Evolutionary conservation across 2,888 invertebrate genomes (phyloP), one percentile per base, ranked within the genome.

Genomic region (Morpho deidamia): DNA sequence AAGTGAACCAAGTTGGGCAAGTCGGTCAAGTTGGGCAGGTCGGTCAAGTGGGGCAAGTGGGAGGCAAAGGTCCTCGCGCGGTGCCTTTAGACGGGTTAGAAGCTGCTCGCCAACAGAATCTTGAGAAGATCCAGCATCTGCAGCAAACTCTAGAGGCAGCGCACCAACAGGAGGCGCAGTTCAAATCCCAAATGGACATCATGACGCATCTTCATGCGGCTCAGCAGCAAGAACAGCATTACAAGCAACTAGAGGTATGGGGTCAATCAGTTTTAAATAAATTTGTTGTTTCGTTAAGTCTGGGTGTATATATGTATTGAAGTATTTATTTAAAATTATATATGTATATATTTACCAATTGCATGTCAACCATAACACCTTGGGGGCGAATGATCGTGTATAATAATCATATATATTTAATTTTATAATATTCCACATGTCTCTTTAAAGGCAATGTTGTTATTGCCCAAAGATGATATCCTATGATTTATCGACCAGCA

Each of bases 151-250:
- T 96, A 56, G 95, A 95, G 74, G 95, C 94, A 0, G 95, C 95
- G 0, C 95, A 95, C 62, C 95, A 95, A 68, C 75, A 93, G 92
- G 85, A 85, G 70, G 92, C 94, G 39, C 95, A 95, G 78, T 95
- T 94, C 78, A 95, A 95, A 78, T 93, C 92, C 35, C 94, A 95
- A 73, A 89, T 95, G 83, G 94, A 94, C 78, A 92, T 93, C 65
- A 93, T 93, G 82, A 92, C 92, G 67, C 92, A 93, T 67, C 82
- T 94, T 49, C 95, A 95, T 69, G 92, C 93, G 8, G 95, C 95
- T 0, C 95, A 95, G 70, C 94, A 95, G 63, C 94, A 94, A 66
- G 95, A 96, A 69, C 93, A 94, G 78, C 95, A 95, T 63, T 95
- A 93, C 72, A 95, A 95, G 68, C 92, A 93, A 66, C 74, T 95